Evolutionary conservation across 2,797 vertebrate species (phyloP).

Genomic region (Diceros bicornis): DNA sequence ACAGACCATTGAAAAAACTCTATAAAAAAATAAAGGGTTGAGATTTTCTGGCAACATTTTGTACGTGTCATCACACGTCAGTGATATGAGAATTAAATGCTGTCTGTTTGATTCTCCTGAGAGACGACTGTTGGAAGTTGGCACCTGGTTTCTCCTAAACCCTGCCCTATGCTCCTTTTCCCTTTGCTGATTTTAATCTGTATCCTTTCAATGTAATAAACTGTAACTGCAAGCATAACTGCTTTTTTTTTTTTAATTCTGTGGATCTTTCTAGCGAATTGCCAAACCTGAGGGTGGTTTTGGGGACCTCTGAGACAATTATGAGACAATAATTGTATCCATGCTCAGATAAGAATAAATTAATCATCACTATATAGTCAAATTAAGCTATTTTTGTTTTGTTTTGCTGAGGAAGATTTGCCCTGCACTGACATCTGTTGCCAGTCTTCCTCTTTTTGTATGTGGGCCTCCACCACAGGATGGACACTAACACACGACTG

Average conservation of each 20-base stretch:
- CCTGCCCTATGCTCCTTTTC: neutral
- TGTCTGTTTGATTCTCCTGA: neutral
- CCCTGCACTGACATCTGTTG: no score
- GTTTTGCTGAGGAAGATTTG: no score
- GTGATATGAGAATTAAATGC: neutral
- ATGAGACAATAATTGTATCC: neutral
- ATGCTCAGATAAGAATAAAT: neutral
- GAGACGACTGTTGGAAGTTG: neutral
- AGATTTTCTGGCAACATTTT: neutral
- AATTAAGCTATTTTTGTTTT: neutral
- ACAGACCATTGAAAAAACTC: neutral
- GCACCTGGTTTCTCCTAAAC: neutral
- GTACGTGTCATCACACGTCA: accelerated
- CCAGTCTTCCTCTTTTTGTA: no score
- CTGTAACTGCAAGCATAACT: neutral
- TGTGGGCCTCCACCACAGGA: no score
- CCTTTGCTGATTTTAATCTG: neutral
- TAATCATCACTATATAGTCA: neutral
- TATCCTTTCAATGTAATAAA: neutral
- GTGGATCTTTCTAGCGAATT: neutral
- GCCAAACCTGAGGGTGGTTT: neutral
- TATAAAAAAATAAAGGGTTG: neutral
- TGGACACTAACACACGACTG: no score
- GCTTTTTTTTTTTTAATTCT: neutral
- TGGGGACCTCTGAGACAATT: neutral